phyloP scores from a whole-genome alignment of 2,888 invertebrate genomes.

The Lasioglossum pauxillum region DNA sequence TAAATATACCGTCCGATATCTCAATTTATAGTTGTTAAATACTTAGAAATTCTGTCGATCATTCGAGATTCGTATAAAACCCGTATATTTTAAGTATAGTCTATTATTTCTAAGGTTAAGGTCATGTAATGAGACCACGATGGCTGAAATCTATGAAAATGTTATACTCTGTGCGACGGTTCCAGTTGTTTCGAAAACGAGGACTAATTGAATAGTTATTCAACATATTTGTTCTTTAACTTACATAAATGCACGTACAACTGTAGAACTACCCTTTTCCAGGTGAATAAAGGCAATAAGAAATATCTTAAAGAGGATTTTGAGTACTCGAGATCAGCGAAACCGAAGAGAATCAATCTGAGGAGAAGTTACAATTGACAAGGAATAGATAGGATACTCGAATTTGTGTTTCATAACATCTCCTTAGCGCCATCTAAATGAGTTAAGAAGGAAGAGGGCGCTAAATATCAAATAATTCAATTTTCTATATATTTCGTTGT shows the following conservation, averaged over 20 bases:
- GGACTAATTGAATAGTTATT: not conserved
- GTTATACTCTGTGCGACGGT: constrained; percentile 14
- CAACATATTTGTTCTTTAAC: constrained; percentile 54
- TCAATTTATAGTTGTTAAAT: constrained; percentile 9
- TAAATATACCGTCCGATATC: constrained; percentile 32
- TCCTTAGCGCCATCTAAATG: constrained; percentile 54
- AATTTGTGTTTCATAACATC: constrained; percentile 37
- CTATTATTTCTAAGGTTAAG: constrained; percentile 77
- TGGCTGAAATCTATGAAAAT: constrained; percentile 73
- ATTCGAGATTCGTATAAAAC: not conserved
- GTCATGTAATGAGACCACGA: constrained; percentile 75
- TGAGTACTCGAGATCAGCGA: constrained; percentile 77
- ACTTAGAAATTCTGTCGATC: not conserved
- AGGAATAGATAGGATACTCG: constrained; percentile 61
- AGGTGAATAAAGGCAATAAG: constrained; percentile 73
- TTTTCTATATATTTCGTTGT: not conserved
- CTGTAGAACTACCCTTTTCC: constrained; percentile 79
- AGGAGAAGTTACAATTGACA: constrained; percentile 62
- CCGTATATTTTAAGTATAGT: constrained; percentile 39
- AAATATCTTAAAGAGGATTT: constrained; percentile 78
- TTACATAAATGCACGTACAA: constrained; percentile 81
- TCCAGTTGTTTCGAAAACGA: constrained; percentile 16
- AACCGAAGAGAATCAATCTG: constrained; percentile 72
- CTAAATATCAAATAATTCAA: not conserved
- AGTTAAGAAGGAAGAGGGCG: not conserved